Evolutionary conservation across 2,888 invertebrate genomes (phyloP).

Genomic region (Margaritifera margaritifera): DNA sequence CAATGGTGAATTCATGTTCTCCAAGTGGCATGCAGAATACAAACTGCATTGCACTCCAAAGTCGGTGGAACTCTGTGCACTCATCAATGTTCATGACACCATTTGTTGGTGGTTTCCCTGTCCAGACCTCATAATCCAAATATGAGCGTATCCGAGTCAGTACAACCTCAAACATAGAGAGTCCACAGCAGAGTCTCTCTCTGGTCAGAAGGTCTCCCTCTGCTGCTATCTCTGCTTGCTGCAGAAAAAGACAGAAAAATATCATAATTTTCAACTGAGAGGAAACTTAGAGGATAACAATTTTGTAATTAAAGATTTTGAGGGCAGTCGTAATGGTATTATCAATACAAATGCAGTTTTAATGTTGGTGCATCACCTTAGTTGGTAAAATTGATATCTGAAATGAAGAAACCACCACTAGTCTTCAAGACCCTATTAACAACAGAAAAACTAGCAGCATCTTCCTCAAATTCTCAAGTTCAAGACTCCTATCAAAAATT

Average conservation of each 20-base stretch:
- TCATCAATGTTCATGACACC: slow-evolving; percentile 97
- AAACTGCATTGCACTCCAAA: slow-evolving; percentile 99
- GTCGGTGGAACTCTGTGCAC: slow-evolving; percentile 93
- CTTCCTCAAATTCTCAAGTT: no score
- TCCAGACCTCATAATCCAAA: slow-evolving; percentile 83
- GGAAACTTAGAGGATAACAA: no score
- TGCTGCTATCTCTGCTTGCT: slow-evolving; percentile 95
- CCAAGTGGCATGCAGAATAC: slow-evolving; percentile 97
- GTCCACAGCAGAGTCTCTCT: slow-evolving; percentile 96
- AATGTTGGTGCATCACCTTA: no score
- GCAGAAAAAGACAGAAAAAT: slow-evolving; percentile 27
- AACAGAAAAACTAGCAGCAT: no score
- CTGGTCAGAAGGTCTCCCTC: slow-evolving; percentile 97
- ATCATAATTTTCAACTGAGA: not conserved
- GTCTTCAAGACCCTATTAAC: no score
- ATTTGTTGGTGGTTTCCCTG: slow-evolving; percentile 86
- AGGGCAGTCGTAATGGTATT: not conserved
- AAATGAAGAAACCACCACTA: no score
- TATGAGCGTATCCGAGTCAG: slow-evolving; percentile 89
- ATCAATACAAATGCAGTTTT: no score
- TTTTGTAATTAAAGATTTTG: not conserved
- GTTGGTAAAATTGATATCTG: no score
- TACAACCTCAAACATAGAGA: slow-evolving; percentile 97
- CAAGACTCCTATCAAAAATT: not conserved
- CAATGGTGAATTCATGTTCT: slow-evolving; percentile 96